A percentile compares a stretch with the other conserved stretches of the same genome.
These are phyloP conservation scores for Ophion obscuratus DNA, from an alignment of 2,888 invertebrate genomes.

Conservation along the genomic window DNA sequence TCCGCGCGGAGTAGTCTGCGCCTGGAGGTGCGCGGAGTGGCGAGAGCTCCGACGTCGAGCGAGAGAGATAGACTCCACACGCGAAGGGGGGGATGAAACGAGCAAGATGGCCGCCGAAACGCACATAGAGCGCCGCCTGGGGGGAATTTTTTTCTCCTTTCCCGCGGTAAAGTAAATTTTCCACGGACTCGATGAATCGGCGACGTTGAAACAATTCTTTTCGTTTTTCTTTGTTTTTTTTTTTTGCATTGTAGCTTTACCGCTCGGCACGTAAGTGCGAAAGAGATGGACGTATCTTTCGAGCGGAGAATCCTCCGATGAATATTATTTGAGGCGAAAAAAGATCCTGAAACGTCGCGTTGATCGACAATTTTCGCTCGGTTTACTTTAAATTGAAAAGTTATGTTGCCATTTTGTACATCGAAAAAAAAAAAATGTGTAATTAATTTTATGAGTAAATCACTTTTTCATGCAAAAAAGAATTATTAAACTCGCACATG, in stretches of 20 bases:
- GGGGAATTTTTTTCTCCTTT: slow-evolving; percentile 79
- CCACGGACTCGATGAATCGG: slow-evolving; percentile 48
- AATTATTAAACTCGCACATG: no score
- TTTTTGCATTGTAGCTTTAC: background rate
- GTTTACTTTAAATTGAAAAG: no score
- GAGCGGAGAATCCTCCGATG: no score
- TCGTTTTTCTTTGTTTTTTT: background rate
- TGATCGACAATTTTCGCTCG: no score
- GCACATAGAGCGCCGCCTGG: slow-evolving; percentile 81
- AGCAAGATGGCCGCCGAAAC: slow-evolving; percentile 79
- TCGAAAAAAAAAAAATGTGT: no score
- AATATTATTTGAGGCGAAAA: no score
- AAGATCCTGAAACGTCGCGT: no score
- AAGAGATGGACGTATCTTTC: no score
- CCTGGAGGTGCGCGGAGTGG: background rate
- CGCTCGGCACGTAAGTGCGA: background rate
- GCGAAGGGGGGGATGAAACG: slow-evolving; percentile 36
- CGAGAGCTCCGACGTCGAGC: background rate
- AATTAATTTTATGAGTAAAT: no score
- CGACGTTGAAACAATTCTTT: slow-evolving; percentile 21
- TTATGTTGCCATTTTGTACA: no score
- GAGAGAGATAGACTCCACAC: background rate
- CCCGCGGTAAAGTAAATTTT: slow-evolving; percentile 74
- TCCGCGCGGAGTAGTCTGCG: slow-evolving; percentile 67
- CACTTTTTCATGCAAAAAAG: no score